Conservation (phyloP, 1,140 invertebrate genomes). For the Lepidurus apus region DNA sequence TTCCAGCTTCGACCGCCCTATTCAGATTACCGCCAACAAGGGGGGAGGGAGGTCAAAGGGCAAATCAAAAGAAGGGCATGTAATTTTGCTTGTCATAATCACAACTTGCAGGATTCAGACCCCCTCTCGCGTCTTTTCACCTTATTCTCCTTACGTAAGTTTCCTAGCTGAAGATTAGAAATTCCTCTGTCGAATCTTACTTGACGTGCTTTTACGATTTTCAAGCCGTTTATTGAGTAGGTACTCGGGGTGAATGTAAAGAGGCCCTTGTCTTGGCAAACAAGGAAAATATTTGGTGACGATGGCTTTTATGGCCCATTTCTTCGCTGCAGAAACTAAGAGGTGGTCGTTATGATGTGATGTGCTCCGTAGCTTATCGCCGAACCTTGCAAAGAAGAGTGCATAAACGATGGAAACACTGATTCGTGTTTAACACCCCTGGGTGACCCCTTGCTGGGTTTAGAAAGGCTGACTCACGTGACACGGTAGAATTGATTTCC, state of each 20-base stretch:
- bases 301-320: no score
- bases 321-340: background rate
- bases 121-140: background rate
- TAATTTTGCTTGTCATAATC: slow-evolving; percentile 16
- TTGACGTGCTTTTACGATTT: background rate
- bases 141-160: background rate
- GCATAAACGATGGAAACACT: background rate
- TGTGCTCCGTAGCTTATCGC: background rate
- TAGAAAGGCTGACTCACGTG: slow-evolving; percentile 17
- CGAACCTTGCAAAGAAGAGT: background rate
- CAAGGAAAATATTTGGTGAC: no score
- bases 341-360: background rate
- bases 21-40: background rate
- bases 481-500: slow-evolving; percentile 13
- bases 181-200: background rate
- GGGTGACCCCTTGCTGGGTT: slow-evolving; percentile 8
- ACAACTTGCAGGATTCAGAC: slow-evolving; percentile 3
- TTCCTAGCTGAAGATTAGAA: background rate
- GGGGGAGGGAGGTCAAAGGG: background rate
- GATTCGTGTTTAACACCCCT: slow-evolving; percentile 21
- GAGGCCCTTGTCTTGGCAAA: no score
- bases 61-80: slow-evolving; percentile 1
- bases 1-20: background rate
- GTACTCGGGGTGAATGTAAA: no score
- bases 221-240: no score